Base-by-base conservation (phyloP, 2,797 vertebrate species). In the Enteromius thamalakanensis region DNA sequence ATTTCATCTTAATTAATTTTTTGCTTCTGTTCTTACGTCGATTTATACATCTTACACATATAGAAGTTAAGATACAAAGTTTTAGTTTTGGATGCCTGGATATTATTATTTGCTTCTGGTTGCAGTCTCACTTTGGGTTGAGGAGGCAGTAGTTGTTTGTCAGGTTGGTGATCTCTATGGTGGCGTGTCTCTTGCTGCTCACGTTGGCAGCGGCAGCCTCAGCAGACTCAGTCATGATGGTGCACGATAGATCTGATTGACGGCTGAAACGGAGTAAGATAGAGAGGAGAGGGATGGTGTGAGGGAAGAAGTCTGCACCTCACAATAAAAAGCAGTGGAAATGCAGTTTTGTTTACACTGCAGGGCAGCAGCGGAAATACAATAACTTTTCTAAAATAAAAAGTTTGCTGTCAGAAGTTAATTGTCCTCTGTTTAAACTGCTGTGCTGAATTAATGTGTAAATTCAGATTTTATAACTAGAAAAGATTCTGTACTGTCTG, bases 91-190 rank as follows among this genome's bases (percentile, higher is more conserved):
- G 68, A 67, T 67, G 32, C 49, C 78, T 70, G 68, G 14, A 60
- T 11, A 69, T 69, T 6, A 23, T 23, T 32, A 55, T 78, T 62
- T 19, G 37, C 23, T n/a, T 80, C 65, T 42, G 49, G 51, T 80
- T 81, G 29, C 23, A n/a, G 19, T 6, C 87, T 89, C 80, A 94
- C 94, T 42, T 93, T 67, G 94, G 94, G 88, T 92, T 93, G 29
- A 94, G n/a, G 81, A 95, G 89, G 85, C 90, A 92, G 89, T 93
- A 94, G 86, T 86, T 92, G 64, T 58, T 91, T 14, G 93, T 92
- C 82, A 92, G 0, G 67, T 94, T 94, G 71, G 84, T 37, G 81
- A 95, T 92, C 90, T 94, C 93, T 8, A 95, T 89, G 49, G 88
- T 91, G n/a, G 90, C 85, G 26, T 91, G 92, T 64, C 94, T 93